phyloP scores from a whole-genome alignment of 2,888 invertebrate species.

The Conops quadrifasciatus region DNA sequence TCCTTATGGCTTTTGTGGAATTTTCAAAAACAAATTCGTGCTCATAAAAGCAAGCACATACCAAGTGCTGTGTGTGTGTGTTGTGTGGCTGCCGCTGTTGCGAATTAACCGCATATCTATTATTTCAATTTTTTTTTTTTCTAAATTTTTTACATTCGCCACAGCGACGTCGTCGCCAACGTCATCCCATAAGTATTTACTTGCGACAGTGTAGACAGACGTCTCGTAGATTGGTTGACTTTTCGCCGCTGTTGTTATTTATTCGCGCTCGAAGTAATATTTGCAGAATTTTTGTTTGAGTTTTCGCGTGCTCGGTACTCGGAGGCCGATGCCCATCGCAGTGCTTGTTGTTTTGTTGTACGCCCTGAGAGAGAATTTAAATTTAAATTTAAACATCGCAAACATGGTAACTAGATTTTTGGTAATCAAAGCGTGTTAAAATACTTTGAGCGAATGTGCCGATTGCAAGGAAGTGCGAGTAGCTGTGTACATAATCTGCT shows the following conservation, averaged over 20 bases:
- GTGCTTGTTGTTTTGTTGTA: background rate
- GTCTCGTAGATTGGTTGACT: slow-evolving; percentile 3
- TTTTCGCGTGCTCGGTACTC: slow-evolving; percentile 7
- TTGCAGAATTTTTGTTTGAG: slow-evolving; percentile 8
- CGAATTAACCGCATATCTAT: background rate
- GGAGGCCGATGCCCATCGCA: slow-evolving; percentile 2
- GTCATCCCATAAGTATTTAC: background rate
- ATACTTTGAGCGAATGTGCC: too few relatives aligned
- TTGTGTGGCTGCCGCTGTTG: background rate
- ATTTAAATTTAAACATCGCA: slow-evolving; percentile 5
- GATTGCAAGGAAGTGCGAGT: too few relatives aligned
- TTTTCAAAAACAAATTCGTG: slow-evolving; percentile 8
- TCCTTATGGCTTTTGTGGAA: too few relatives aligned
- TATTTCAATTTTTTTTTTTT: background rate
- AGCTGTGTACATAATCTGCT: too few relatives aligned
- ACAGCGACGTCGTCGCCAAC: slow-evolving; percentile 4
- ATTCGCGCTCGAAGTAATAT: slow-evolving; percentile 15
- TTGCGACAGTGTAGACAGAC: background rate
- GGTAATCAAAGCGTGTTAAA: too few relatives aligned
- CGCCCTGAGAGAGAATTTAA: background rate
- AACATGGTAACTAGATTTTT: slow-evolving; percentile 16
- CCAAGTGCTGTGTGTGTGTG: slow-evolving; percentile 9
- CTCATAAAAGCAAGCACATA: slow-evolving; percentile 11
- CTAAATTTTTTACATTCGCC: background rate
- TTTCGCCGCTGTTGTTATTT: background rate